Conservation (phyloP, 35 echinoderm and acorn worm genomes). For the Ophiothrix spiculata region DNA sequence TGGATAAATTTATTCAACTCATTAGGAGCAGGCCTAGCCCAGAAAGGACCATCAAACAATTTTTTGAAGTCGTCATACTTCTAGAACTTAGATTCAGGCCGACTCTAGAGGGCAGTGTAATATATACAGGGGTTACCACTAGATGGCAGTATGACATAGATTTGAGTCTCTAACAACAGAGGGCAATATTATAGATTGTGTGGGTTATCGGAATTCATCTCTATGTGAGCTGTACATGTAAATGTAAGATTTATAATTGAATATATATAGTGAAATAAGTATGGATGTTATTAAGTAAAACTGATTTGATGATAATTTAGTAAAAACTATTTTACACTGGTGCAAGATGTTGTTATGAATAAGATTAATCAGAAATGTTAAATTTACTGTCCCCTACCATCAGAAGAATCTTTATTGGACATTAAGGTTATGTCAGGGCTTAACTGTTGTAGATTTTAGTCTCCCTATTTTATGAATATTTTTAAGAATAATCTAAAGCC, state of each 20-base stretch:
- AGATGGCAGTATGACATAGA: background rate
- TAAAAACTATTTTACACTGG: slow-evolving; percentile 2
- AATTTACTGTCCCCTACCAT: too few species aligned
- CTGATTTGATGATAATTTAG: background rate
- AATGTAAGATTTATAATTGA: background rate
- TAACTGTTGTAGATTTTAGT: background rate
- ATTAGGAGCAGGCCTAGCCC: background rate
- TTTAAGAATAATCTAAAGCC: background rate
- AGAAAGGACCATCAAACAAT: too few species aligned
- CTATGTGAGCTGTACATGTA: slow-evolving; percentile 1
- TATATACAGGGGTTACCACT: background rate
- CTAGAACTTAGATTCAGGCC: background rate
- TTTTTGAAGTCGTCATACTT: too few species aligned
- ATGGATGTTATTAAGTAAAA: background rate
- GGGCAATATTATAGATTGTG: background rate
- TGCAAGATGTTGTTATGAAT: slow-evolving; percentile 10
- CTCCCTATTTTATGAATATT: background rate
- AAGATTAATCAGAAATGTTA: background rate
- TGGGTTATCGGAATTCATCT: slow-evolving; percentile 3
- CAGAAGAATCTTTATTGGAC: background rate
- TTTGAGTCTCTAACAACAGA: too few species aligned
- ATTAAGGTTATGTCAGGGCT: slow-evolving; percentile 4
- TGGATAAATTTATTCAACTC: background rate
- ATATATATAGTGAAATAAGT: slow-evolving; percentile 6
- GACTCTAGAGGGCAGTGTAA: background rate